phyloP scores from a whole-genome alignment of 2,888 invertebrate species.

The Ferrisia virgata region DNA sequence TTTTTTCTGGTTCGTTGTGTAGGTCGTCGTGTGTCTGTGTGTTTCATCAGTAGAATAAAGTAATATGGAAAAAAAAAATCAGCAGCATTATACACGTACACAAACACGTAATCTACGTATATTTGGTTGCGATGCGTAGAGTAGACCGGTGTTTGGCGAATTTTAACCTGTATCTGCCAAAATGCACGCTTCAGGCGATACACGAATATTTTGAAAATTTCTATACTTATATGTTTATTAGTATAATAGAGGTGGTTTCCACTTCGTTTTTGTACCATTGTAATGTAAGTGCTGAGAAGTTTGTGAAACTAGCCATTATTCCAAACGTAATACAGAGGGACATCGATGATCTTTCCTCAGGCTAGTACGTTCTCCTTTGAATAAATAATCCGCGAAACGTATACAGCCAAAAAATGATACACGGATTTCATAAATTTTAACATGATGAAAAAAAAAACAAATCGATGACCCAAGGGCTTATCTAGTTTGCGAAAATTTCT shows the following conservation, averaged over 20 bases:
- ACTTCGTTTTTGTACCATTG: background rate
- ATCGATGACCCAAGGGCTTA: background rate
- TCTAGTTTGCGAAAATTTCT: no score
- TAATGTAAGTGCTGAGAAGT: background rate
- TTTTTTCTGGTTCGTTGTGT: no score
- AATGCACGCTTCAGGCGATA: background rate
- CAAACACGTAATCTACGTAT: background rate
- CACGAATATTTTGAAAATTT: background rate
- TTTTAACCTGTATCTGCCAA: background rate
- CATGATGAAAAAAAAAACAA: background rate
- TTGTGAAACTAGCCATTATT: background rate
- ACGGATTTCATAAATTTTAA: background rate
- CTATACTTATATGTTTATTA: background rate
- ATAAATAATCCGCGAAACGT: background rate
- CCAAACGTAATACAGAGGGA: background rate
- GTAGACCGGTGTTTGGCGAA: background rate
- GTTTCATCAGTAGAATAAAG: background rate
- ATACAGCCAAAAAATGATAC: background rate
- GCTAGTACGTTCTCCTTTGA: background rate
- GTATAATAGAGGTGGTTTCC: background rate
- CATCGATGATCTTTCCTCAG: background rate
- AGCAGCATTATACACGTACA: background rate
- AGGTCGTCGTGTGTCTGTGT: no score
- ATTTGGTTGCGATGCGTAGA: no score
- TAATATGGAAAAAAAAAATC: background rate